Conservation (phyloP, 1,140 invertebrate genomes). For the Drosophila auraria region DNA sequence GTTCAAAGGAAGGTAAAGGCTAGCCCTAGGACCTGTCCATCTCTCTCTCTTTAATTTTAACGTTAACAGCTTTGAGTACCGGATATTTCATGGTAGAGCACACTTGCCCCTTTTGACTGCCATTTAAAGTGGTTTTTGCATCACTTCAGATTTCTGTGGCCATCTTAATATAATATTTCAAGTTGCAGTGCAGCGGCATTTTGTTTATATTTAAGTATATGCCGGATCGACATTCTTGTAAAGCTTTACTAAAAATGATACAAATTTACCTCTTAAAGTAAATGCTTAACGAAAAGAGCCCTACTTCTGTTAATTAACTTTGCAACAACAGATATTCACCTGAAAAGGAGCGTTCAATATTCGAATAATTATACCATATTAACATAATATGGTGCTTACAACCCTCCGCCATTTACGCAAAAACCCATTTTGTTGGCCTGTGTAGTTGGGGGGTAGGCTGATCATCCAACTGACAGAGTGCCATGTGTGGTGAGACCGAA, state of each 20-base stretch:
- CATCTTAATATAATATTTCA: neutral
- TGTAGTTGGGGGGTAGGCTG: neutral
- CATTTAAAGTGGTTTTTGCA: neutral
- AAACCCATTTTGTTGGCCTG: conserved; percentile 9
- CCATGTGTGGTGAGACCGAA: conserved; percentile 7
- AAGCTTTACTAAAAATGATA: neutral
- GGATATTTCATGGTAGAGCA: no score
- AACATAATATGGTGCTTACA: conserved; percentile 15
- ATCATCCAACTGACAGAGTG: conserved; percentile 17
- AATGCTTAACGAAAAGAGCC: neutral
- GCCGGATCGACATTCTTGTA: neutral
- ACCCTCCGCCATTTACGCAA: conserved; percentile 1
- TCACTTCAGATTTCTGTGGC: neutral
- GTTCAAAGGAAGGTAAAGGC: no score
- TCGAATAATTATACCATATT: neutral
- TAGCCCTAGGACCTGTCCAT: no score
- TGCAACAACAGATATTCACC: neutral
- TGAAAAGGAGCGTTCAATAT: neutral
- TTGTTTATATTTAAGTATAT: neutral
- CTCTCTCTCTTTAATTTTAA: no score
- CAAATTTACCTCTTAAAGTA: neutral
- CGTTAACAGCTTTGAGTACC: no score
- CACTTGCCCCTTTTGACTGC: no score
- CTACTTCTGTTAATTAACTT: neutral
- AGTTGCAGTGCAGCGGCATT: neutral